Base-by-base conservation (phyloP, 2,888 invertebrate species). In the Drosophila quasianomalipes region DNA sequence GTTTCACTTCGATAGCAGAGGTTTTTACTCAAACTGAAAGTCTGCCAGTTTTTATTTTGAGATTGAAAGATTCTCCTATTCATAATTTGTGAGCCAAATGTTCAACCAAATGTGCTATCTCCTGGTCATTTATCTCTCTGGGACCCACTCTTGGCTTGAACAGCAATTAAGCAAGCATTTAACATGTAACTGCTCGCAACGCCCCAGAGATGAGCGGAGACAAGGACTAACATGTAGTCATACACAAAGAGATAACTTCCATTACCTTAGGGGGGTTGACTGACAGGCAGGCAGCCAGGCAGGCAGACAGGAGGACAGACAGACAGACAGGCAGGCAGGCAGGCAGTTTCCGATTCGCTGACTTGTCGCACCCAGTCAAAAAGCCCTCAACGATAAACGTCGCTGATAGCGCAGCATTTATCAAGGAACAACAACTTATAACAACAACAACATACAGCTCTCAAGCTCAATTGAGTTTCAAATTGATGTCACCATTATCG, bases 401-500 rank as follows among this genome's bases (percentile, higher is more conserved):
- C 85, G 76, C 83, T 87, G 89, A 87, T 87, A 87, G 89, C 85
- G 55, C 26, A 79, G 73, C 85, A 87, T 89, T 88, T 89, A 89
- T 85, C 89, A 89, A 79, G 76, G 70, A 76, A 76, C 57, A 81
- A 81, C 71, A 81, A 83, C 61, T 71, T 77, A 74, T 71, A 73
- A 68, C 37, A 74, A 73, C 65, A 73, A 54, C 22, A 74, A 69
- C 74, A 61, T 30, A 35, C 41, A 68, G 58, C 58, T 70, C 77
- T 47, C 82, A 87, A 84, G 91, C 91, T 90, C 92, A 92, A 93
- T 92, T 92, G 92, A 89, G 92, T 92, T 92, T 90, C 89, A 92
- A 93, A 93, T 93, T 92, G 91, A 92, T 92, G 93, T 92, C 91
- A 91, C 86, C 87, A 82, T 92, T 93, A 92, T 93, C 93, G 77